These are phyloP conservation scores for Stichopus horrens DNA, from an alignment of 53 echinoderm and acorn worm genomes.

Conservation along the genomic window DNA sequence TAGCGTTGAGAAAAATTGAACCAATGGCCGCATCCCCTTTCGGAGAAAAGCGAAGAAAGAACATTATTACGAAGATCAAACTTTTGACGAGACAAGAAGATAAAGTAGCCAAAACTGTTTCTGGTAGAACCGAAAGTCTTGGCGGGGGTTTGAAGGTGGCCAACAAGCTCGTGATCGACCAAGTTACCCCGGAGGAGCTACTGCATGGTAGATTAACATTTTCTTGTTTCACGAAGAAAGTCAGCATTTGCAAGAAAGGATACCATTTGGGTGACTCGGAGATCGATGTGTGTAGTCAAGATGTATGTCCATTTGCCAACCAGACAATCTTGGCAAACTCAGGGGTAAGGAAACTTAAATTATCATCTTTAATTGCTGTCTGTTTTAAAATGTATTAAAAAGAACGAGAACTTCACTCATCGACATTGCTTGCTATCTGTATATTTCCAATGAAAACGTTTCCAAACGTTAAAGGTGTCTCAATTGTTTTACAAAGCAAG, in stretches of 20 bases:
- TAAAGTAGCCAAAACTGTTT: not conserved
- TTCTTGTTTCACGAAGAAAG: not conserved
- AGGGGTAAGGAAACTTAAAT: not conserved
- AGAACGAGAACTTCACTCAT: too few relatives aligned
- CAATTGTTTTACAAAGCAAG: not conserved
- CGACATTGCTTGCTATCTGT: too few relatives aligned
- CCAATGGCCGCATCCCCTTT: not conserved
- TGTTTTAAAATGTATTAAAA: too few relatives aligned
- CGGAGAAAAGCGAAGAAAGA: not conserved
- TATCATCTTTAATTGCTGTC: not conserved
- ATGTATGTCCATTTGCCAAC: not conserved
- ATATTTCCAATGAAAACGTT: too few relatives aligned
- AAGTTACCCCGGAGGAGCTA: not conserved
- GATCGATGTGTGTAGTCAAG: not conserved
- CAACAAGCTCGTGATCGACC: not conserved
- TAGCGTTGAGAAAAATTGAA: not conserved
- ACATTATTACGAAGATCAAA: conserved; percentile 12
- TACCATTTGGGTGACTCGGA: conserved; percentile 6
- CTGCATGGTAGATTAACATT: not conserved
- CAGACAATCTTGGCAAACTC: not conserved
- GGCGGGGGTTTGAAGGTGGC: not conserved
- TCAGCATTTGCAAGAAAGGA: not conserved
- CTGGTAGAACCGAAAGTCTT: not conserved
- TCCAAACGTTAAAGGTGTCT: too few relatives aligned
- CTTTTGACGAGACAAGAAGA: not conserved